These are phyloP conservation scores for Heliconius himera DNA, from an alignment of 1,140 invertebrate genomes.

Conservation along the genomic window DNA sequence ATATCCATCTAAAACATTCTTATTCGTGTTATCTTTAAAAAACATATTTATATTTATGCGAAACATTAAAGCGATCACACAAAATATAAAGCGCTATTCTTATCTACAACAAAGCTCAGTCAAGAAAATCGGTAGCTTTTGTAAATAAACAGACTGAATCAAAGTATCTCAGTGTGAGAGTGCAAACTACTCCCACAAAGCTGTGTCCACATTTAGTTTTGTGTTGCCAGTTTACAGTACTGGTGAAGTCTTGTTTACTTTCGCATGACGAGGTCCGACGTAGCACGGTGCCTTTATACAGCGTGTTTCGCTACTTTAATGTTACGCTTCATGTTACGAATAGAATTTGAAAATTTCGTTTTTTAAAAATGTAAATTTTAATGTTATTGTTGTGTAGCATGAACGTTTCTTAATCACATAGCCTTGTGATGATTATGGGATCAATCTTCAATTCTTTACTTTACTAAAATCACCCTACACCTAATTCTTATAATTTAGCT, in stretches of 20 bases:
- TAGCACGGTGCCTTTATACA: constrained; percentile 5
- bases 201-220: constrained; percentile 28
- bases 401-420: no score
- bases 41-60: not conserved
- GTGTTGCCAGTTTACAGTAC: constrained; percentile 30
- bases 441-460: no score
- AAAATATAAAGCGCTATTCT: constrained; percentile 1
- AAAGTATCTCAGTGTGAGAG: constrained; percentile 18
- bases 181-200: constrained; percentile 25
- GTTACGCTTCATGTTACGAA: not conserved
- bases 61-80: constrained; percentile 3
- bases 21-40: not conserved
- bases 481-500: no score
- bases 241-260: constrained; percentile 27
- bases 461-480: no score
- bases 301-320: not conserved
- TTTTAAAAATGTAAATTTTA: not conserved
- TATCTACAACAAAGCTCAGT: constrained; percentile 7
- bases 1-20: not conserved
- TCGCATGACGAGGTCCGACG: constrained; percentile 19
- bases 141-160: constrained; percentile 27
- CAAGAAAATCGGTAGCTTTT: constrained; percentile 22
- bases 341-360: not conserved
- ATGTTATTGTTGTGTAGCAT: no score
- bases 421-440: no score